phyloP scores from a whole-genome alignment of 2,888 invertebrate genomes.

The Dilophus febrilis region DNA sequence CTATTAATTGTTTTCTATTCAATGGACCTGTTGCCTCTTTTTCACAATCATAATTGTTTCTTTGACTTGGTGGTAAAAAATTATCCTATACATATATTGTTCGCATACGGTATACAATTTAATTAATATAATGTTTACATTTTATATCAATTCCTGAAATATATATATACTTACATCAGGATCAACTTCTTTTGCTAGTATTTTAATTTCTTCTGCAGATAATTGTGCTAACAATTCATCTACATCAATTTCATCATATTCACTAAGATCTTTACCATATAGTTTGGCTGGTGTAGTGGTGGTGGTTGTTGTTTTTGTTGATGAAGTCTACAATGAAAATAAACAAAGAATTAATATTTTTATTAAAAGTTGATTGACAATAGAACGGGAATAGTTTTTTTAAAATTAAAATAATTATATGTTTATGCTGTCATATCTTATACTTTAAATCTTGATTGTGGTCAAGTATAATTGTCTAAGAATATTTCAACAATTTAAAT shows the following conservation, averaged over 20 bases:
- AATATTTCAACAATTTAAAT: too few species aligned
- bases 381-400: too few species aligned
- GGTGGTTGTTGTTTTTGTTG: slow-evolving; percentile 73
- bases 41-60: slow-evolving; percentile 89
- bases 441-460: too few species aligned
- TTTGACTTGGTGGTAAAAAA: slow-evolving; percentile 87
- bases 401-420: too few species aligned
- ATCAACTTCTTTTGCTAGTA: slow-evolving; percentile 96
- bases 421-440: too few species aligned
- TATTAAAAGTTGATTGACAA: background rate
- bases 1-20: slow-evolving; percentile 85
- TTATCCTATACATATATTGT: slow-evolving; percentile 71
- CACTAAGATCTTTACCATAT: slow-evolving; percentile 75
- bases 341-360: slow-evolving; percentile 5
- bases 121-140: slow-evolving; percentile 5
- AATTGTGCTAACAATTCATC: slow-evolving; percentile 87
- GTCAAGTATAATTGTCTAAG: too few species aligned
- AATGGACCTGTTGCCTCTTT: slow-evolving; percentile 92
- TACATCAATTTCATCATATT: slow-evolving; percentile 89
- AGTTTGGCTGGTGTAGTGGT: slow-evolving; percentile 82
- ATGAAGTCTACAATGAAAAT: slow-evolving; percentile 67
- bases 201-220: slow-evolving; percentile 88
- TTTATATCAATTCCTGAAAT: too few species aligned
- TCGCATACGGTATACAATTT: background rate
- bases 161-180: slow-evolving; percentile 73